Evolutionary conservation across 1,140 invertebrate species (phyloP), one percentile per base, ranked within the genome.

Genomic region (Drosophila watanabei): DNA sequence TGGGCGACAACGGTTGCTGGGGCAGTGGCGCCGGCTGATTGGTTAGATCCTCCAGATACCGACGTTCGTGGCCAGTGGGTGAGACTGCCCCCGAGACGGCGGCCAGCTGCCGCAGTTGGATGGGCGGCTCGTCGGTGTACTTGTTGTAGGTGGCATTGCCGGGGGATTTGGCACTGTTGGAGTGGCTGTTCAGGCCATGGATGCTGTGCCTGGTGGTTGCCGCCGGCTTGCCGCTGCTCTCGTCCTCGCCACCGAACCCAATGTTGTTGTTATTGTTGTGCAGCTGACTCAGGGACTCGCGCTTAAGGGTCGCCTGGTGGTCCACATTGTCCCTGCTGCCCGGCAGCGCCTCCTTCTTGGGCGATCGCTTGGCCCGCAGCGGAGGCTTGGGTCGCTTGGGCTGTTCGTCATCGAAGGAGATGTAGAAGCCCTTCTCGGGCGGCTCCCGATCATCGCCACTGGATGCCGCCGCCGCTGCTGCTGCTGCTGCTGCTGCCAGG

Each of bases 381-480:
- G 97, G 97, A 1, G 98, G 97, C 94, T 98, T 98, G 2, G 97
- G 97, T 84, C 97, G 95, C 92, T 97, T 98, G 5, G 98, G 97
- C 66, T 95, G 95, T 48, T 97, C 96, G 90, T 97, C 96, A 90
- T 98, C 98, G 92, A 99, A 98, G 28, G 97, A 97, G 89, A 99
- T 98, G 93, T 98, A 98, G 94, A 99, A 99, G n/a, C 98, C 97
- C 94, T 97, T 97, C 93, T 98, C 96, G 75, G 95, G 95, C 64
- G 95, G 95, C 46, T 93, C 54, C 2, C 54, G 93, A 48, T 94
- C 94, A 33, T 83, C 84, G 14, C 69, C 93, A 14, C 51, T 52
- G 30, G 51, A 52, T 18, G 49, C 73, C 63, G 46, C 56, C 71
- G 45, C 65, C 57, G 8, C 46, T 0, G 46, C 46, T 0, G n/a